Conservation (phyloP, 2,797 vertebrate species). For the Simalia tracyae region DNA sequence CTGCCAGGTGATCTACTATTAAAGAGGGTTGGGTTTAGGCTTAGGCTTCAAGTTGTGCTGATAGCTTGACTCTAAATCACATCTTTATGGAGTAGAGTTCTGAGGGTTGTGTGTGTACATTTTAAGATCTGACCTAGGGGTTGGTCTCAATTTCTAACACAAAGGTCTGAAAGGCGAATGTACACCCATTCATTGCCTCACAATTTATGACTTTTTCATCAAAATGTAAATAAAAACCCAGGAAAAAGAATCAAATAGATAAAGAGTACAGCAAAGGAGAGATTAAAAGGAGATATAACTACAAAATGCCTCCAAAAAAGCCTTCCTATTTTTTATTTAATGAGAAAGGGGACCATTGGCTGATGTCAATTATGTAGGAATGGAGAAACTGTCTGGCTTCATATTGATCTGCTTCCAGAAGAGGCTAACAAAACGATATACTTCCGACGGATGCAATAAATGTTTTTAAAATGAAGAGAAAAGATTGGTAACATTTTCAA, state of each 20-base stretch:
- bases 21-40: not conserved
- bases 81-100: not conserved
- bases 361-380: slow-evolving; percentile 44
- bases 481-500: not conserved
- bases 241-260: slow-evolving; percentile 50
- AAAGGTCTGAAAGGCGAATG: not conserved
- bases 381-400: slow-evolving; percentile 11
- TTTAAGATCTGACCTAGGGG: not conserved
- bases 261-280: slow-evolving; percentile 49
- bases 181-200: not conserved
- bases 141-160: not conserved
- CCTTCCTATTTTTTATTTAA: slow-evolving; percentile 58
- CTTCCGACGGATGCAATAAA: slow-evolving; percentile 17
- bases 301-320: slow-evolving; percentile 42
- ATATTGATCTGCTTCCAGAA: slow-evolving; percentile 36
- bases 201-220: slow-evolving; percentile 55
- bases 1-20: not conserved
- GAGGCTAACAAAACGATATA: slow-evolving; percentile 31
- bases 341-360: slow-evolving; percentile 39
- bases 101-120: not conserved
- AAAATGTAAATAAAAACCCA: slow-evolving; percentile 58
- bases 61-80: not conserved
- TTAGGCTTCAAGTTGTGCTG: not conserved
- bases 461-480: not conserved
- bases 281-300: slow-evolving; percentile 47